Evolutionary conservation across 2,113 vertebrate species (phyloP).

Genomic region (Bostrychus sinensis): DNA sequence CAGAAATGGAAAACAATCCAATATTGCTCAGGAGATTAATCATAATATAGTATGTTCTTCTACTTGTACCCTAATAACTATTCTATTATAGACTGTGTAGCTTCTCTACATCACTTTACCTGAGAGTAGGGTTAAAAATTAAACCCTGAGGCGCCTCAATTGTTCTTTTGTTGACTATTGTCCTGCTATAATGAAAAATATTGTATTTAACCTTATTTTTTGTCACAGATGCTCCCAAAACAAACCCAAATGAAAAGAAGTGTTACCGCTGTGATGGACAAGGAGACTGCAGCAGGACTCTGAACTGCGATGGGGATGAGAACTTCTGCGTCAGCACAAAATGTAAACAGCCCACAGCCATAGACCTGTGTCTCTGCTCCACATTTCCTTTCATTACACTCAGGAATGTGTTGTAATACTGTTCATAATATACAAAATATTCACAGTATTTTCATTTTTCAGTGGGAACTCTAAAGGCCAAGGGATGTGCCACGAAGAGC

Average conservation of each 20-base stretch:
- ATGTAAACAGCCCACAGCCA: constrained; percentile 24
- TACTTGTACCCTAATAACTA: too few relatives aligned
- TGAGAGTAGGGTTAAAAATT: too few relatives aligned
- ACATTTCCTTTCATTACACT: constrained; percentile 3
- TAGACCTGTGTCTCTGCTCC: neutral
- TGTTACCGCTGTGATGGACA: constrained; percentile 49
- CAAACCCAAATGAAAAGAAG: constrained; percentile 47
- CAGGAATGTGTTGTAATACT: neutral
- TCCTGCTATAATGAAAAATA: too few relatives aligned
- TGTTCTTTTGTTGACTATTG: too few relatives aligned
- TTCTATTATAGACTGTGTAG: too few relatives aligned
- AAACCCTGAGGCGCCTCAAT: too few relatives aligned
- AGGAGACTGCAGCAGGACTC: constrained; percentile 1
- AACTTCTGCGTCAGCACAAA: constrained; percentile 46
- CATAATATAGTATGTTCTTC: too few relatives aligned
- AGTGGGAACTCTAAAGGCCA: constrained; percentile 11
- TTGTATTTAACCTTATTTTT: neutral
- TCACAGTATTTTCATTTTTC: constrained; percentile 8
- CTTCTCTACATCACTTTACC: too few relatives aligned
- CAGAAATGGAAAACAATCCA: too few relatives aligned
- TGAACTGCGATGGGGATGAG: constrained; percentile 51
- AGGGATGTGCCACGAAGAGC: constrained; percentile 57
- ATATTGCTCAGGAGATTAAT: too few relatives aligned
- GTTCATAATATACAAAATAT: too few relatives aligned
- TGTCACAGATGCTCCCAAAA: constrained; percentile 18